These are phyloP conservation scores for Plodia interpunctella DNA, from an alignment of 1,140 invertebrate species.

Conservation along the genomic window DNA sequence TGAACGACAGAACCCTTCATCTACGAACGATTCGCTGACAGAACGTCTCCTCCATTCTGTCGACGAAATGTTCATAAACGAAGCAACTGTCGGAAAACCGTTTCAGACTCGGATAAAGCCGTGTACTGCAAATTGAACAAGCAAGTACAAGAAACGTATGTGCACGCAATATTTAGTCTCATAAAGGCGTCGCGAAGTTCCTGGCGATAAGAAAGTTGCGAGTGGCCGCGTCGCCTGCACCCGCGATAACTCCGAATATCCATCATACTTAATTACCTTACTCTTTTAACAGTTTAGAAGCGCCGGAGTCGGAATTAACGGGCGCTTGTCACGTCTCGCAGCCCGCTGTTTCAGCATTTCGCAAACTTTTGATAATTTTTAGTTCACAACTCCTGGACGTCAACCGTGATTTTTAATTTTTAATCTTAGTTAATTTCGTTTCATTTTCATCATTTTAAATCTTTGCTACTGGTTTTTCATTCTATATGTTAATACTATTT, in stretches of 20 bases:
- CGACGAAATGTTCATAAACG: too few relatives aligned
- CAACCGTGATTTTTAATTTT: constrained; percentile 4
- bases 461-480: not conserved
- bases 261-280: constrained; percentile 63
- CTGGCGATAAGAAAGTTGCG: constrained; percentile 47
- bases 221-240: constrained; percentile 35
- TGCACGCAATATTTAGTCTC: constrained; percentile 16
- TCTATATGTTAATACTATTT: too few relatives aligned
- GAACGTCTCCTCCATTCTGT: too few relatives aligned
- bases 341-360: constrained; percentile 37
- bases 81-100: too few relatives aligned
- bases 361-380: constrained; percentile 30
- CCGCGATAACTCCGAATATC: constrained; percentile 60
- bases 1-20: too few relatives aligned
- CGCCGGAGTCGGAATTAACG: constrained; percentile 41
- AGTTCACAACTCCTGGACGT: constrained; percentile 21
- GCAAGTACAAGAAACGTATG: not conserved
- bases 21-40: too few relatives aligned
- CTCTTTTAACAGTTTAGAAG: constrained; percentile 56
- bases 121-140: not conserved
- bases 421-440: not conserved
- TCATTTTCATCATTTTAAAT: not conserved
- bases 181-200: constrained; percentile 24
- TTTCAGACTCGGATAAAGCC: too few relatives aligned
- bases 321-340: constrained; percentile 35